phyloP scores from a whole-genome alignment of 2,888 invertebrate genomes.

The Drosophila pegasa region DNA sequence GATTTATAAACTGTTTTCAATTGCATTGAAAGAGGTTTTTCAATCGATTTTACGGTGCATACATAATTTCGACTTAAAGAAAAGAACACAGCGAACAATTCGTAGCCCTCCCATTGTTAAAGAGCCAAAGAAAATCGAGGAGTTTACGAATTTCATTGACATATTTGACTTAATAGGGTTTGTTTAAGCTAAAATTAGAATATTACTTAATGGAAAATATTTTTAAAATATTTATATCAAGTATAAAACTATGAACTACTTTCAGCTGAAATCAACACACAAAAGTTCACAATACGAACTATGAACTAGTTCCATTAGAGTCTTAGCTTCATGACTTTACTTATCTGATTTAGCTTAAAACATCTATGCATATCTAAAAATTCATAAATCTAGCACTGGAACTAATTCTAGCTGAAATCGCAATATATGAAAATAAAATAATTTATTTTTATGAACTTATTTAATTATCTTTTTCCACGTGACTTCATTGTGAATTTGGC shows the following conservation, averaged over 20 bases:
- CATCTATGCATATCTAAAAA: too few relatives aligned
- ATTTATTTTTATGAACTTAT: too few relatives aligned
- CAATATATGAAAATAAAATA: neutral
- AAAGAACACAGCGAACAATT: constrained; percentile 11
- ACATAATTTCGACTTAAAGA: constrained; percentile 54
- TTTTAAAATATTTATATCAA: too few relatives aligned
- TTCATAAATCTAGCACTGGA: neutral
- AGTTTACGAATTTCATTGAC: neutral
- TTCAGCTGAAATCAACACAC: neutral
- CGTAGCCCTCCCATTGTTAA: constrained; percentile 13
- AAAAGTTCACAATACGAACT: too few relatives aligned
- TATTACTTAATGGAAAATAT: neutral
- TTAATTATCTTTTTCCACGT: too few relatives aligned
- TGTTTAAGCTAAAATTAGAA: neutral
- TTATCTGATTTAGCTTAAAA: too few relatives aligned
- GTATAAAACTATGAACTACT: too few relatives aligned
- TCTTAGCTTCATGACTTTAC: too few relatives aligned
- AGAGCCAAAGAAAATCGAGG: neutral
- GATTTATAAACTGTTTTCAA: constrained; percentile 71
- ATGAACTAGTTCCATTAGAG: too few relatives aligned
- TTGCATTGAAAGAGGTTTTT: constrained; percentile 40
- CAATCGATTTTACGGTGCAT: constrained; percentile 65
- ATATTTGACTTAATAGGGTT: neutral
- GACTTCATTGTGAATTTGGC: too few relatives aligned
- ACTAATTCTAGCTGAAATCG: neutral